These are phyloP conservation scores for Colletes latitarsis DNA, from an alignment of 1,140 invertebrate genomes.

Conservation along the genomic window DNA sequence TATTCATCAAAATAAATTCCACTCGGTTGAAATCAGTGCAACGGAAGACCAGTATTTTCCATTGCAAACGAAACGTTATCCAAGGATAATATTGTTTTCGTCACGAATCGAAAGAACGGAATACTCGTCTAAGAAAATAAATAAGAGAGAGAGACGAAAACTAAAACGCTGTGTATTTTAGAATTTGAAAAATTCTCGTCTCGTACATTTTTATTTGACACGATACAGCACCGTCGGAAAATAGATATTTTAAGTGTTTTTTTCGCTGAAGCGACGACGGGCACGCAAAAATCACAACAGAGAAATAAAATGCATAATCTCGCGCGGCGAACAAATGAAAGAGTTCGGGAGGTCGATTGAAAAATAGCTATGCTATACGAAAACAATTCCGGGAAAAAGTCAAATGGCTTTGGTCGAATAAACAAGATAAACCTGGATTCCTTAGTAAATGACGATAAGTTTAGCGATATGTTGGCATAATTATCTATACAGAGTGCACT, in stretches of 20 bases:
- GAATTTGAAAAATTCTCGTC: background rate
- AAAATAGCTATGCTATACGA: slow-evolving; percentile 28
- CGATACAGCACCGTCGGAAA: background rate
- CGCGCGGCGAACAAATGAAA: slow-evolving; percentile 28
- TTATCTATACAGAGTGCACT: background rate
- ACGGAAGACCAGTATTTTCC: no score
- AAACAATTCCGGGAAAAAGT: slow-evolving; percentile 52
- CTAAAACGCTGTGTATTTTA: background rate
- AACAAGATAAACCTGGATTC: slow-evolving; percentile 49
- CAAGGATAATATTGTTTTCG: no score
- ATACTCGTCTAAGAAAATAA: no score
- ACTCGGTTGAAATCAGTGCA: background rate
- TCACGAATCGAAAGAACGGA: no score
- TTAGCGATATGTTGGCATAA: slow-evolving; percentile 38
- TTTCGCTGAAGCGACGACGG: slow-evolving; percentile 7
- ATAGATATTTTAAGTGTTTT: slow-evolving; percentile 35
- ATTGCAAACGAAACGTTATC: no score
- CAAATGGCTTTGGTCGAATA: slow-evolving; percentile 45
- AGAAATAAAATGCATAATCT: slow-evolving; percentile 43
- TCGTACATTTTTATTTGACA: no score
- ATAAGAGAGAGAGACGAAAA: background rate
- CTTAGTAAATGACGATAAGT: slow-evolving; percentile 34
- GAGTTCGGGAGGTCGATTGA: slow-evolving; percentile 51
- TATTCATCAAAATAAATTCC: background rate
- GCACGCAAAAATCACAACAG: slow-evolving; percentile 12